Percentiles rank a stretch among this genome's conserved stretches.
These are phyloP conservation scores for Nothura maculosa DNA, from an alignment of 2,797 vertebrate species.

Conservation along the genomic window DNA sequence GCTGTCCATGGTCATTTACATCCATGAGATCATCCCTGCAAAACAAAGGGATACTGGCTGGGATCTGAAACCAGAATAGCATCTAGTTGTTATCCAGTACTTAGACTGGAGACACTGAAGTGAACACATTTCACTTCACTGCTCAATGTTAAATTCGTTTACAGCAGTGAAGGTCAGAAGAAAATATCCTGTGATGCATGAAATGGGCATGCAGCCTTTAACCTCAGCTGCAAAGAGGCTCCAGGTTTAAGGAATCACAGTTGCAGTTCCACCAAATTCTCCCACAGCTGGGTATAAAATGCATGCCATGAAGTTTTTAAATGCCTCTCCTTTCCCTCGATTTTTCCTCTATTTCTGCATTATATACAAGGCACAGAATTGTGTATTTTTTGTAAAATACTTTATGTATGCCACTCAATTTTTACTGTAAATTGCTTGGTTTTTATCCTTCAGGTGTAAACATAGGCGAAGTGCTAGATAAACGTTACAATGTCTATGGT, in stretches of 20 bases:
- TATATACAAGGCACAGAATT: neutral
- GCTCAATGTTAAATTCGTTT: neutral
- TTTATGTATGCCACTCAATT: neutral
- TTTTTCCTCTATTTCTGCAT: neutral
- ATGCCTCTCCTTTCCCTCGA: fast-evolving
- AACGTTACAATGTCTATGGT: conserved; percentile 97
- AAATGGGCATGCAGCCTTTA: neutral
- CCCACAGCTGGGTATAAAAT: neutral
- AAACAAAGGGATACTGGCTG: neutral
- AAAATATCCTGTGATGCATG: neutral
- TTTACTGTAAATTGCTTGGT: neutral
- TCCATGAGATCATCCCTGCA: neutral
- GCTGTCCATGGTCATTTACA: neutral
- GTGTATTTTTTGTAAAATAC: neutral
- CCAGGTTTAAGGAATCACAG: neutral
- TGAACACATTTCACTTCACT: neutral
- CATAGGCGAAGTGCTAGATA: conserved; percentile 98
- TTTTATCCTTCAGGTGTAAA: conserved; percentile 89
- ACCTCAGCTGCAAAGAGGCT: neutral
- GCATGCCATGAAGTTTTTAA: neutral
- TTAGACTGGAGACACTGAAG: neutral
- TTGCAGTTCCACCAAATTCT: neutral
- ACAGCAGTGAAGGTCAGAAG: neutral
- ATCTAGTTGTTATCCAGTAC: neutral
- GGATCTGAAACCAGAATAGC: neutral